Conservation (phyloP, 2,797 vertebrate species). For the Phoebastria nigripes region DNA sequence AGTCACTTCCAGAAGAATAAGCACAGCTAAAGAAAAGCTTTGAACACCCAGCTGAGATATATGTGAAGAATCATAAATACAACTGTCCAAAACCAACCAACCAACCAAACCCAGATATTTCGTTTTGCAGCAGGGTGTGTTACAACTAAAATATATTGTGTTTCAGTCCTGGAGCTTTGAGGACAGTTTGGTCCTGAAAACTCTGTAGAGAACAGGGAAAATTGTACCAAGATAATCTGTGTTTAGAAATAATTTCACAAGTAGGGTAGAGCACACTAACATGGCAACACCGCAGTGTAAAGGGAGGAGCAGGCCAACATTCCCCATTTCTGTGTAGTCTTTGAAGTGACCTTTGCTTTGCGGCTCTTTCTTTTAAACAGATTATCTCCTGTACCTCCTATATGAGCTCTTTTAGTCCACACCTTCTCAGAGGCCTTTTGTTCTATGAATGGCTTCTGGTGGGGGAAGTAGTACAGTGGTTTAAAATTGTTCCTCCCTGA, state of each 20-base stretch:
- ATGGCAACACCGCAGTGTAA: not conserved
- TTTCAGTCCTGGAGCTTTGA: not conserved
- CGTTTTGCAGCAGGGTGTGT: not conserved
- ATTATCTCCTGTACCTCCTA: conserved; percentile 29
- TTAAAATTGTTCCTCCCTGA: not conserved
- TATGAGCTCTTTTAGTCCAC: conserved; percentile 3
- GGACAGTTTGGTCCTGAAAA: not conserved
- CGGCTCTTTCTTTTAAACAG: not conserved
- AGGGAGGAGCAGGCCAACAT: not conserved
- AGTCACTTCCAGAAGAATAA: not conserved
- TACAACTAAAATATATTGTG: not conserved
- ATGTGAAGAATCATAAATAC: not conserved
- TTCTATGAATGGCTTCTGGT: not conserved
- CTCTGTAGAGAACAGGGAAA: not conserved
- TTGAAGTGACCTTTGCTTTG: conserved; percentile 47
- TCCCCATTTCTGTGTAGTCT: not conserved
- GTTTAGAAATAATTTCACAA: not conserved
- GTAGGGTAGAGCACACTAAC: not conserved
- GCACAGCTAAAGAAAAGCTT: not conserved
- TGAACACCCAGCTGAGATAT: not conserved
- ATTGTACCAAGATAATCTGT: not conserved
- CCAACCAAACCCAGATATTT: not conserved
- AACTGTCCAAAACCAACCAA: not conserved
- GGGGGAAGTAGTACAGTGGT: not conserved
- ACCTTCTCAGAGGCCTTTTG: conserved; percentile 36